Percentiles rank a stretch among this genome's conserved stretches.
Evolutionary conservation across 2,888 invertebrate species (phyloP).

Genomic region (Alsophila aescularia): DNA sequence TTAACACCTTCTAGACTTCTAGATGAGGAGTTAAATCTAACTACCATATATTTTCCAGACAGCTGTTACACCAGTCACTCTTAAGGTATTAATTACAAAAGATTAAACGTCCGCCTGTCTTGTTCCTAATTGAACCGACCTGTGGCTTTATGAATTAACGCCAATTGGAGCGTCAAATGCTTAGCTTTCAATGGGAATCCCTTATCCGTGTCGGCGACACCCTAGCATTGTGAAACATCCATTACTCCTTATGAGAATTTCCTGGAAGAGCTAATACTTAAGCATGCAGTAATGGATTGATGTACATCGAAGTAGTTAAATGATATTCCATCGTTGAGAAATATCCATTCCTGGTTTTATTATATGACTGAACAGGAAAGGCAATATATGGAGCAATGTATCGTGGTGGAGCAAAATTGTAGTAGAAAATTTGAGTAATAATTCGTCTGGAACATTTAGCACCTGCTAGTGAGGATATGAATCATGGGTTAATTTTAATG

Average conservation of each 20-base stretch:
- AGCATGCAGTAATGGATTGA: background rate
- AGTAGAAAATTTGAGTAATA: conserved; percentile 18
- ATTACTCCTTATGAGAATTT: conserved; percentile 3
- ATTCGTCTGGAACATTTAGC: conserved; percentile 30
- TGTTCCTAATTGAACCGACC: conserved; percentile 49
- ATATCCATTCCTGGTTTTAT: conserved; percentile 4
- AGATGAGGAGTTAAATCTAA: background rate
- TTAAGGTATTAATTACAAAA: conserved; percentile 19
- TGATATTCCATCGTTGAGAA: background rate
- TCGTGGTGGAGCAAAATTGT: background rate
- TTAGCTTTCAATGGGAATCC: conserved; percentile 26
- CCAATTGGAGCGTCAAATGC: conserved; percentile 68
- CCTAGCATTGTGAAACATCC: conserved; percentile 1
- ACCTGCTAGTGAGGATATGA: conserved; percentile 36
- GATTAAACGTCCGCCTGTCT: conserved; percentile 43
- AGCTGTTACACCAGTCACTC: conserved; percentile 22
- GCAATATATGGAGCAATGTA: conserved; percentile 15
- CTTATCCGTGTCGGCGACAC: conserved; percentile 18
- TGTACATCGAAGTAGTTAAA: background rate
- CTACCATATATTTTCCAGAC: conserved; percentile 2
- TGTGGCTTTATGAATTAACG: conserved; percentile 58
- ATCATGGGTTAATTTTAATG: conserved; percentile 30
- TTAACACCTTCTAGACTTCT: too few relatives aligned
- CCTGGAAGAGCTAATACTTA: background rate
- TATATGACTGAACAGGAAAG: background rate